A percentile compares a stretch with the other conserved stretches of the same genome.
Evolutionary conservation across 1,140 invertebrate genomes (phyloP).

Genomic region (Drosophila kepulauana): DNA sequence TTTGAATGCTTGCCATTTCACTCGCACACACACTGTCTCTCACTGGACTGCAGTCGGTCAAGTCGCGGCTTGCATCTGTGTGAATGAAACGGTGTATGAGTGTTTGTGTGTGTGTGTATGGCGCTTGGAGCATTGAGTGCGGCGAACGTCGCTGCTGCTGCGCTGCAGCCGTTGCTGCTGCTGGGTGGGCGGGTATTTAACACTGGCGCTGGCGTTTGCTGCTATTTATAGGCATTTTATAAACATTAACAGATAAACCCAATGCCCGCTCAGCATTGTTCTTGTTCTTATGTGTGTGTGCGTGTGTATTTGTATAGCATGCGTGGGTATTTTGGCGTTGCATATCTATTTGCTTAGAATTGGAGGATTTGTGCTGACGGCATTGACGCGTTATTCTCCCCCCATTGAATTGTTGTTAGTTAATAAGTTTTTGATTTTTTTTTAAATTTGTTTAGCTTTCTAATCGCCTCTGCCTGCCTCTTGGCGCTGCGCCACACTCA

Average conservation of each 20-base stretch:
- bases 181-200: constrained; percentile 68
- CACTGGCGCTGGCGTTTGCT: constrained; percentile 51
- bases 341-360: constrained; percentile 41
- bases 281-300: constrained; percentile 8
- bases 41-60: constrained; percentile 34
- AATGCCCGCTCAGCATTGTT: constrained; percentile 48
- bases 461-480: constrained; percentile 29
- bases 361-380: constrained; percentile 51
- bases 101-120: constrained; percentile 48
- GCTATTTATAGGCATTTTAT: constrained; percentile 78
- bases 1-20: constrained; percentile 33
- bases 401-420: constrained; percentile 50
- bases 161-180: constrained; percentile 3
- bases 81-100: constrained; percentile 37
- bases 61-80: constrained; percentile 51
- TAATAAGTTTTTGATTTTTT: constrained; percentile 45
- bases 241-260: constrained; percentile 77
- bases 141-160: constrained; percentile 31
- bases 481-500: constrained; percentile 31
- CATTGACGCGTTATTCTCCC: constrained; percentile 38
- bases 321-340: constrained; percentile 29
- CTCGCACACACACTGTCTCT: constrained; percentile 19
- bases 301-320: constrained; percentile 6
- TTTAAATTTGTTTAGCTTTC: constrained; percentile 51
- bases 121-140: constrained; percentile 57